Conservation (phyloP, 2,888 invertebrate genomes). For the Neocrepidodera transversa region DNA sequence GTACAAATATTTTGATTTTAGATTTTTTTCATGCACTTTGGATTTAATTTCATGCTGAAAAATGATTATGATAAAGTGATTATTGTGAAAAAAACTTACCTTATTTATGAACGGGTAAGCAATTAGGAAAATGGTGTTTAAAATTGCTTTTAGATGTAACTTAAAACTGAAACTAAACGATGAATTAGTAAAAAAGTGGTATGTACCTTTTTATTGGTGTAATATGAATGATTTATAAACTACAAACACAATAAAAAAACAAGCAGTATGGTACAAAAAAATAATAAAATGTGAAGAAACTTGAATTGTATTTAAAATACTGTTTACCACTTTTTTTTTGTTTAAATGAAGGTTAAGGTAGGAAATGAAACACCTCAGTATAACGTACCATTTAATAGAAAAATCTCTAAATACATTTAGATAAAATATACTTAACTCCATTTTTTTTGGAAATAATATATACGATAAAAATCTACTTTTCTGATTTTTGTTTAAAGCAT, state of each 20-base stretch:
- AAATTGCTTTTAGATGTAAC: slow-evolving; percentile 60
- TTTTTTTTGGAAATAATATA: slow-evolving; percentile 30
- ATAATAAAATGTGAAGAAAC: neutral
- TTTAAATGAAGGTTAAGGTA: neutral
- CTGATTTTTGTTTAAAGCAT: slow-evolving; percentile 11
- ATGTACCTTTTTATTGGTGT: slow-evolving; percentile 3
- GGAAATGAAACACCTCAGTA: slow-evolving; percentile 35
- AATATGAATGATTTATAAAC: slow-evolving; percentile 9
- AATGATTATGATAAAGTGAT: neutral
- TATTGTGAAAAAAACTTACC: slow-evolving; percentile 42
- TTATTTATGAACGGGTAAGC: slow-evolving; percentile 42
- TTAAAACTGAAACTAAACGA: slow-evolving; percentile 61
- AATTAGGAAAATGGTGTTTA: slow-evolving; percentile 47
- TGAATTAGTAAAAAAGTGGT: slow-evolving; percentile 55
- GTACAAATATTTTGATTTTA: too few species aligned
- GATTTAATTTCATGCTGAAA: neutral
- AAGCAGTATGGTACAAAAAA: slow-evolving; percentile 9
- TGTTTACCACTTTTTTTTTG: slow-evolving; percentile 28
- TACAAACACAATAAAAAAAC: slow-evolving; percentile 8
- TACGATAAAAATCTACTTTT: slow-evolving; percentile 16
- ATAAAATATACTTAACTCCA: slow-evolving; percentile 33
- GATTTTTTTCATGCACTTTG: neutral
- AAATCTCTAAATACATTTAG: slow-evolving; percentile 35
- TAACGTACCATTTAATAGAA: slow-evolving; percentile 39
- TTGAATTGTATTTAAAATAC: slow-evolving; percentile 18